These are phyloP conservation scores for Puffinus mauretanicus DNA, from an alignment of 2,113 vertebrate species.

Conservation along the genomic window DNA sequence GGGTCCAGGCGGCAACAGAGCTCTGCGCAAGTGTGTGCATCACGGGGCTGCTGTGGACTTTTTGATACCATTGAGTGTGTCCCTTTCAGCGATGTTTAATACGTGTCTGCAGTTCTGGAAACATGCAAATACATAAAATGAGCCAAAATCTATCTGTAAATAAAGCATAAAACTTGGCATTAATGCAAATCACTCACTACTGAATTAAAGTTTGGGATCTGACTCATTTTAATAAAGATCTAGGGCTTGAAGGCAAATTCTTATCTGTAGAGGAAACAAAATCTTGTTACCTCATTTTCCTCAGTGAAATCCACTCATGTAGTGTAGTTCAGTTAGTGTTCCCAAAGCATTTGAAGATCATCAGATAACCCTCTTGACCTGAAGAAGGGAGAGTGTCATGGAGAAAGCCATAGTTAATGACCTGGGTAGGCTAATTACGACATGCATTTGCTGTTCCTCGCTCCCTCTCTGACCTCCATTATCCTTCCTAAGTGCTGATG, in stretches of 20 bases:
- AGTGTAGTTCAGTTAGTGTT: not conserved
- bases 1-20: not conserved
- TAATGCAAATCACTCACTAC: not conserved
- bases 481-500: not conserved
- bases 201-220: not conserved
- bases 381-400: slow-evolving; percentile 3
- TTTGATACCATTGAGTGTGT: not conserved
- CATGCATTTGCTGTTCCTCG: not conserved
- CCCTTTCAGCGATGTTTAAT: not conserved
- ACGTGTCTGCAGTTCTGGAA: not conserved
- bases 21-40: not conserved
- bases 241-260: not conserved
- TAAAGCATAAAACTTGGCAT: not conserved
- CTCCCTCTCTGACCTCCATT: not conserved
- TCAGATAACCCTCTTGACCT: slow-evolving; percentile 51
- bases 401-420: not conserved
- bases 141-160: not conserved
- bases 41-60: not conserved
- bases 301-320: not conserved
- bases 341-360: not conserved
- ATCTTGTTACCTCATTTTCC: not conserved
- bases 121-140: not conserved
- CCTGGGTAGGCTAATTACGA: slow-evolving; percentile 5
- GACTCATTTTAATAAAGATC: not conserved
- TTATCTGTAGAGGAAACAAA: not conserved